Percentiles rank a stretch among this genome's conserved stretches.
Conservation (phyloP, 2,113 vertebrate species). For the Lasiurus cinereus region DNA sequence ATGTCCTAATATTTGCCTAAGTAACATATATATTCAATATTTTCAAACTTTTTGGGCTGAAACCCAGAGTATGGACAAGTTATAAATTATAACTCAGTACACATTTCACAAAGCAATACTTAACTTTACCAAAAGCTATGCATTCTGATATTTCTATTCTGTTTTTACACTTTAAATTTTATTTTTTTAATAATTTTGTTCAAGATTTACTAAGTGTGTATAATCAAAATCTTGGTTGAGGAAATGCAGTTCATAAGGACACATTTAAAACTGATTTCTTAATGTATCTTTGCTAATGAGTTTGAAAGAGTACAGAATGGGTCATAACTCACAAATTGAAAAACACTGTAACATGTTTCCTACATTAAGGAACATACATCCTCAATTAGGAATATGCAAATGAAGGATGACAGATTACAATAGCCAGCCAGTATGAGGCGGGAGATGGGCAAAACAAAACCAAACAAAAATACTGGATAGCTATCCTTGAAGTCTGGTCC, state of each 20-base stretch:
- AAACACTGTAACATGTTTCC: constrained; percentile 18
- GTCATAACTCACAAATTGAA: constrained; percentile 38
- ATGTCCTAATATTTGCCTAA: background rate
- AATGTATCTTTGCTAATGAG: constrained; percentile 36
- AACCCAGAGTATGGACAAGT: background rate
- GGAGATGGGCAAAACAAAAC: background rate
- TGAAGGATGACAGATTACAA: constrained; percentile 32
- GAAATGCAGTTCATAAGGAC: constrained; percentile 27
- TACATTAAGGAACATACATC: constrained; percentile 42
- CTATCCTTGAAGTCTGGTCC: background rate
- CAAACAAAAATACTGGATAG: background rate
- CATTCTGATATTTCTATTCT: constrained; percentile 2
- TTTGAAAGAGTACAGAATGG: constrained; percentile 1
- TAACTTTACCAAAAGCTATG: background rate
- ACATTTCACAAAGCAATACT: constrained; percentile 20
- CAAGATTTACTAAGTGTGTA: constrained; percentile 3
- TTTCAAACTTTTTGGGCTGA: background rate
- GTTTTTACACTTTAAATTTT: constrained; percentile 8
- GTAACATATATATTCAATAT: background rate
- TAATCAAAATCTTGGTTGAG: background rate
- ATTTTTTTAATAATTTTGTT: background rate
- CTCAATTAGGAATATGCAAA: constrained; percentile 47
- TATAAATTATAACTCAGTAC: background rate
- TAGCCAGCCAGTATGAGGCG: background rate
- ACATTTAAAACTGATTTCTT: constrained; percentile 14